phyloP scores from a whole-genome alignment of 2,797 vertebrate species.

The Otolemur crassicaudatus region DNA sequence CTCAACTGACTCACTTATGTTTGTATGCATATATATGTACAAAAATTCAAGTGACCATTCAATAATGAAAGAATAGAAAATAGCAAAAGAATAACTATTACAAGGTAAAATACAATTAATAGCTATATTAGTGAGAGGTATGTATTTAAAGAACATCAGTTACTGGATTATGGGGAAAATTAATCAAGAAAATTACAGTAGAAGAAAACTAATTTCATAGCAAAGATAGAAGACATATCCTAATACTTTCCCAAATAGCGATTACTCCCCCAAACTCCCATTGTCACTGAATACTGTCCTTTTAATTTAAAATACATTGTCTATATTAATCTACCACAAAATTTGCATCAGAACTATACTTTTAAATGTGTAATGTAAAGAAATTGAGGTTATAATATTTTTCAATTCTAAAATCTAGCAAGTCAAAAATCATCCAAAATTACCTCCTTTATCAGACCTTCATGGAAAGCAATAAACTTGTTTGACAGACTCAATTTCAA shows the following conservation, averaged over 20 bases:
- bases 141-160: constrained; percentile 10
- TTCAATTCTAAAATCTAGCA: background rate
- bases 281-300: background rate
- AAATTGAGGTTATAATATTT: constrained; percentile 30
- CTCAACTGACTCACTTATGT: background rate
- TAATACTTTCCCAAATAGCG: background rate
- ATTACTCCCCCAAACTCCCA: constrained; percentile 18
- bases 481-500: constrained; percentile 19
- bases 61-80: constrained; percentile 29
- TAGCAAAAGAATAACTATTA: constrained; percentile 2
- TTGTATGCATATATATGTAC: background rate
- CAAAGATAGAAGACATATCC: background rate
- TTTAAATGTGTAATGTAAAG: constrained; percentile 16
- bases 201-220: constrained; percentile 28
- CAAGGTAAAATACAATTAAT: background rate
- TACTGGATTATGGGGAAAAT: constrained; percentile 13
- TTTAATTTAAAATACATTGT: background rate
- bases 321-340: background rate
- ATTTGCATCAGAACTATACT: constrained; percentile 27
- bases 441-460: background rate
- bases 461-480: background rate
- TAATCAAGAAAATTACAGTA: background rate
- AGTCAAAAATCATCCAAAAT: constrained; percentile 29
- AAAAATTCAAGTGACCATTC: constrained; percentile 4
- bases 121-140: background rate